These are phyloP conservation scores for Egretta garzetta DNA, from an alignment of 2,113 vertebrate genomes.

Conservation along the genomic window DNA sequence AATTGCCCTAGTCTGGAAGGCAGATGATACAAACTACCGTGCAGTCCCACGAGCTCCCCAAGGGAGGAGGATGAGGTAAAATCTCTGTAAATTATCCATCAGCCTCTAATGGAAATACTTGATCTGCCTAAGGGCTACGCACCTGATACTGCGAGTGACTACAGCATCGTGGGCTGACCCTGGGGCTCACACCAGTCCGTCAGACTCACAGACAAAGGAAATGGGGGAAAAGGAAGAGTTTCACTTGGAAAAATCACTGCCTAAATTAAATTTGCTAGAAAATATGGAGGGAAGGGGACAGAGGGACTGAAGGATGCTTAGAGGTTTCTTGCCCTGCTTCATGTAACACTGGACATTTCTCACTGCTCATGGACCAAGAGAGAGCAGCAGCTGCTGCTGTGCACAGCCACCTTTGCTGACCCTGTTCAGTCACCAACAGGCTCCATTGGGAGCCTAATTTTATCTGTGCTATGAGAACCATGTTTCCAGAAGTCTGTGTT, in stretches of 20 bases:
- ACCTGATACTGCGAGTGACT: not conserved
- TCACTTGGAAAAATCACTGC: not conserved
- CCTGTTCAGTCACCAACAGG: not conserved
- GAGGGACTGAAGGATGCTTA: not conserved
- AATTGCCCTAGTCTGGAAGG: not conserved
- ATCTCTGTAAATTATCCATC: not conserved
- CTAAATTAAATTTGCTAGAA: not conserved
- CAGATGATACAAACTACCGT: not conserved
- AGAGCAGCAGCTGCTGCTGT: not conserved
- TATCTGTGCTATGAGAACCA: fast-evolving
- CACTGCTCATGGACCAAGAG: not conserved
- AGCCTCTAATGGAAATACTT: not conserved
- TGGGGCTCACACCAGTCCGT: not conserved
- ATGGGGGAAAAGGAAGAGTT: not conserved
- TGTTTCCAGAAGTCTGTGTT: not conserved
- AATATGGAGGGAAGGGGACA: not conserved
- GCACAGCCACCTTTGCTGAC: not conserved
- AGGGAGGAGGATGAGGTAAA: not conserved
- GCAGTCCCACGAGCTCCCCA: not conserved
- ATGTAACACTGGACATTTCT: not conserved
- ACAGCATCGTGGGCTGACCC: fast-evolving
- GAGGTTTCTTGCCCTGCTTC: not conserved
- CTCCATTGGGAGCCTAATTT: not conserved
- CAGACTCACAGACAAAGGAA: not conserved
- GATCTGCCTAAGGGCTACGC: not conserved